Base-by-base conservation (phyloP, 2,888 invertebrate genomes). In the Tillus elongatus region DNA sequence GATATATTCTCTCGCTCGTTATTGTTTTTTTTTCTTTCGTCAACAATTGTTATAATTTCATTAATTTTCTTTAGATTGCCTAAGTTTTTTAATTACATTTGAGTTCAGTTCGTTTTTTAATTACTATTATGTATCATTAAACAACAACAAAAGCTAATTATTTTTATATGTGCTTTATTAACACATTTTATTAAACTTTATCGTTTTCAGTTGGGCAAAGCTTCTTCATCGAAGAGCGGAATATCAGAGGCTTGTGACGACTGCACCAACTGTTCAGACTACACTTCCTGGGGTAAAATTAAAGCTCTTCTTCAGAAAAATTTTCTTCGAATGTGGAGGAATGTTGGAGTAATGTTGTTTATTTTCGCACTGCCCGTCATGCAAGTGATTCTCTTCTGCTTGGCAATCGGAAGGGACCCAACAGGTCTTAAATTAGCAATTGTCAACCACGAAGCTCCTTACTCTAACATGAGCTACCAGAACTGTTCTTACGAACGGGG, bases 381-480 rank as follows among this genome's bases (percentile, higher is more conserved):
- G 79, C 90, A 92, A 69, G 90, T 92, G 42, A 86, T 91, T 38
- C 76, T 93, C 39, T 92, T 92, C 73, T 92, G 92, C 61, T 68
- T 91, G 62, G 92, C 92, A 40, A 91, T 90, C 47, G 90, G 90
- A 33, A 73, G 88, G 14, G 89, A 90, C 62, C 90, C 90, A 1
- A 81, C 78, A 39, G 86, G 83, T 33, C 72, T 92, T 2, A 80
- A 75, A 52, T 63, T 92, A 58, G 89, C 89, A 26, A 77, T 89
- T 56, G 77, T 82, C 33, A 84, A 85, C 61, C 68, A 73, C 42
- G 84, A 85, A 64, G 73, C 51, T 34, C 54, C 54, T 33, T 60
- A 52, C 40, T 54, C 54, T 8, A 64, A 64, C 38, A 42, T 36
- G 24, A 44, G 41, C 2, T 45, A 45, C 36, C 44, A 58, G 41